Evolutionary conservation across 2,797 vertebrate genomes (phyloP), one percentile per base, ranked within the genome.

Genomic region (Nyctalus aviator): DNA sequence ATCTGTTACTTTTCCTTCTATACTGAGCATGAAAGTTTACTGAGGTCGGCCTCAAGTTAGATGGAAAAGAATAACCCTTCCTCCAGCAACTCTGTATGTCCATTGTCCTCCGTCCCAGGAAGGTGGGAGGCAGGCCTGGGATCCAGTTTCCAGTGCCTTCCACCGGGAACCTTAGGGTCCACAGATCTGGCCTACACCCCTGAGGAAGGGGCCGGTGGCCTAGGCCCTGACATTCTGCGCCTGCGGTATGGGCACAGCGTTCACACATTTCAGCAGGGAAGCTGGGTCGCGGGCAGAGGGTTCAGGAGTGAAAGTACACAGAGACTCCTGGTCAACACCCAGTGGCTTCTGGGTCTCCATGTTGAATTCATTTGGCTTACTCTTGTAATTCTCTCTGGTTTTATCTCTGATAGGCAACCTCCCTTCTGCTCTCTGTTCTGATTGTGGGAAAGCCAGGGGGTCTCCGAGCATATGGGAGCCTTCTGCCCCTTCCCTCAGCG

Each of bases 241-340:
- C 62, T 7, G 2, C 5, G 25, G 55, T 27, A 27, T 1, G 12
- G 59, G 12, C 25, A 0, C 0, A 1, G 3, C 1, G 3, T n/a
- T 69, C 6, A 13, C 44, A 23, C 14, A 35, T 11, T 20, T 37
- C 46, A 50, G 44, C 76, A 18, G 8, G 62, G 13, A 48, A 23
- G 25, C 88, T 18, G 6, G 11, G 41, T 4, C 21, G 7, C 3
- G 3, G 18, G 4, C 23, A 1, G 72, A 27, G 27, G 66, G 25
- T 27, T 23, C 32, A 14, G 48, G 76, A 62, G 25, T 41, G 57
- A 59, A 62, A 5, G 9, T 2, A 30, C 10, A 0, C 50, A 75
- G 86, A 82, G 37, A 59, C 32, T 73, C 68, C n/a, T 30, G 48
- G 69, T 84, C 69, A 46, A 69, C 1, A 5, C 32, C 23, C 69